Evolutionary conservation across 2,797 vertebrate species (phyloP).

Genomic region (Loris lydekkerianus): DNA sequence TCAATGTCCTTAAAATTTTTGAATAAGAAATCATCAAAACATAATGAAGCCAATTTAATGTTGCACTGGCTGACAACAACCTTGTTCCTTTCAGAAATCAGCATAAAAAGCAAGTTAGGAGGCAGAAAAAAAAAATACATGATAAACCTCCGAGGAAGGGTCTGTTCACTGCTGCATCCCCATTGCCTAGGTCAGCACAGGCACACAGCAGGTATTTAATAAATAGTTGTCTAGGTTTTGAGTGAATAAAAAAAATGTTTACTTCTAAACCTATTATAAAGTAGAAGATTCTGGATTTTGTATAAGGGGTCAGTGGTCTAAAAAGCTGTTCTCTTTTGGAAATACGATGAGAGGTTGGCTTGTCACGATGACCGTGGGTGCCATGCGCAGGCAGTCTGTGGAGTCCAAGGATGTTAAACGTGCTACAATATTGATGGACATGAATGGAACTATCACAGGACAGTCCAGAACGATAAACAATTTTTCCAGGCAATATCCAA

Average conservation of each 20-base stretch:
- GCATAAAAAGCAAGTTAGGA: background rate
- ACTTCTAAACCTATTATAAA: background rate
- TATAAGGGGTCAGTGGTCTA: background rate
- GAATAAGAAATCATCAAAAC: background rate
- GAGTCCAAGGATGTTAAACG: background rate
- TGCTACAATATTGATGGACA: background rate
- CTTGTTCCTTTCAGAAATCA: background rate
- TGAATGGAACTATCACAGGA: background rate
- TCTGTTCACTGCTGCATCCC: background rate
- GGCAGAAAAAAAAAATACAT: background rate
- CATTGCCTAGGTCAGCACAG: background rate
- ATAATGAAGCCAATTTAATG: background rate
- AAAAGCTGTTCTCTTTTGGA: background rate
- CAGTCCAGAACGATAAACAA: background rate
- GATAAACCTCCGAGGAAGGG: background rate
- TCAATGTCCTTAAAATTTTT: background rate
- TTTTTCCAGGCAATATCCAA: background rate
- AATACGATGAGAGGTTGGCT: background rate
- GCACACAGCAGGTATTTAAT: background rate
- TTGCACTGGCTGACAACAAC: background rate
- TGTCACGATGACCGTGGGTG: background rate
- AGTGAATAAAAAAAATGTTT: slow-evolving; percentile 3
- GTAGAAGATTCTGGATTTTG: background rate
- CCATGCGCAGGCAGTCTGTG: background rate
- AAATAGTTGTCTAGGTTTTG: background rate